A percentile compares a stretch with the other conserved stretches of the same genome.
Conservation (phyloP, 2,888 invertebrate species). For the Phalangium opilio region DNA sequence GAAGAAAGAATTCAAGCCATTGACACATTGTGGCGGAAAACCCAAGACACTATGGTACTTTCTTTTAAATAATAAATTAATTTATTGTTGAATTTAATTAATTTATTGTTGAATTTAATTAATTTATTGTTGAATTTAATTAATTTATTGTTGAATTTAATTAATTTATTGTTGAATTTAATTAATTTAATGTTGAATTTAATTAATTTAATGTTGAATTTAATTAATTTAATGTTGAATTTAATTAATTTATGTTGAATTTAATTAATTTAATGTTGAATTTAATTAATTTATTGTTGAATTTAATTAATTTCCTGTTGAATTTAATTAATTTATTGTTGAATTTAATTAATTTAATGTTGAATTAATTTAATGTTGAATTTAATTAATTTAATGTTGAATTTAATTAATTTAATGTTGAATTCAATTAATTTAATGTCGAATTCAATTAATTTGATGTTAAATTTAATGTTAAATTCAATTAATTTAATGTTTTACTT, state of each 20-base stretch:
- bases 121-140: not conserved
- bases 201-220: too few species aligned
- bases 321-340: too few species aligned
- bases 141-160: too few species aligned
- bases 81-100: too few species aligned
- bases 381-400: not conserved
- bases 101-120: not conserved
- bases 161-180: too few species aligned
- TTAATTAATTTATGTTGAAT: not conserved
- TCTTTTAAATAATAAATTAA: not conserved
- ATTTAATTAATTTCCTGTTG: not conserved
- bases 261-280: too few species aligned
- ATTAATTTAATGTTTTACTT: too few species aligned
- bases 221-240: too few species aligned
- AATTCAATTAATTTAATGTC: not conserved
- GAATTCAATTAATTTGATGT: slow-evolving; percentile 2
- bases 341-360: slow-evolving; percentile 45
- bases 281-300: too few species aligned
- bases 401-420: not conserved
- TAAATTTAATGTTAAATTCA: too few species aligned
- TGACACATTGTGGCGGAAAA: slow-evolving; percentile 70
- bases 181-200: slow-evolving; percentile 1
- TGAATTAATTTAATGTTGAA: slow-evolving; percentile 36
- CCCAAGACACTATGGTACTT: slow-evolving; percentile 49
- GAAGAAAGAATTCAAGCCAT: slow-evolving; percentile 50